phyloP scores from a whole-genome alignment of 2,888 invertebrate genomes.

The Sarcophaga caerulescens region DNA sequence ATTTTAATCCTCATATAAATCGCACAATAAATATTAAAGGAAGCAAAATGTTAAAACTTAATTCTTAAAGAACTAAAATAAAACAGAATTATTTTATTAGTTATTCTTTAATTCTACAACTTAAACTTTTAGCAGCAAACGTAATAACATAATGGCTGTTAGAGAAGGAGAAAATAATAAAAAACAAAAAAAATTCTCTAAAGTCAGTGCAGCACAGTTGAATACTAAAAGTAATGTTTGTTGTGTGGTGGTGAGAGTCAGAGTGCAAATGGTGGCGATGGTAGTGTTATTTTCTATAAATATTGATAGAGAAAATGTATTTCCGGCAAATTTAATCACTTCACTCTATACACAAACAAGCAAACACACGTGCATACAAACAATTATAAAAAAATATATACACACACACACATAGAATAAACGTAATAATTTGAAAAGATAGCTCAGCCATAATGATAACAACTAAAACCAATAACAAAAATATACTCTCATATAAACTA shows the following conservation, averaged over 20 bases:
- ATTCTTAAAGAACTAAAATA: background rate
- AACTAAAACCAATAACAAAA: conserved; percentile 14
- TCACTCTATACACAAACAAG: background rate
- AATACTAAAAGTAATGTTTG: no score
- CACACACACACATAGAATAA: background rate
- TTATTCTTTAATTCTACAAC: background rate
- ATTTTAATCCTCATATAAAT: conserved; percentile 36
- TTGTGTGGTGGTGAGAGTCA: background rate
- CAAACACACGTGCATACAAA: background rate
- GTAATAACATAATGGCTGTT: background rate
- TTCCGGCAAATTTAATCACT: conserved; percentile 55
- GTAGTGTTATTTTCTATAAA: conserved; percentile 24
- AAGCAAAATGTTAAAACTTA: background rate
- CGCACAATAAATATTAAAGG: conserved; percentile 35
- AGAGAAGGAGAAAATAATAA: no score
- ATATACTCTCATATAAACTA: background rate
- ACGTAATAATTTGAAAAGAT: conserved; percentile 21
- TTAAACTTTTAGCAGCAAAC: background rate
- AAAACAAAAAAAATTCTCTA: no score
- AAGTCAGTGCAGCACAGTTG: no score
- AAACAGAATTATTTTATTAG: conserved; percentile 4
- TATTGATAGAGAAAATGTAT: conserved; percentile 47
- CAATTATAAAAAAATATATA: background rate
- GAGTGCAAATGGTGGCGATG: background rate
- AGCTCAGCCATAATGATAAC: conserved; percentile 25